These are phyloP conservation scores for Gymnosoma rotundatum DNA, from an alignment of 2,888 invertebrate genomes.

Conservation along the genomic window DNA sequence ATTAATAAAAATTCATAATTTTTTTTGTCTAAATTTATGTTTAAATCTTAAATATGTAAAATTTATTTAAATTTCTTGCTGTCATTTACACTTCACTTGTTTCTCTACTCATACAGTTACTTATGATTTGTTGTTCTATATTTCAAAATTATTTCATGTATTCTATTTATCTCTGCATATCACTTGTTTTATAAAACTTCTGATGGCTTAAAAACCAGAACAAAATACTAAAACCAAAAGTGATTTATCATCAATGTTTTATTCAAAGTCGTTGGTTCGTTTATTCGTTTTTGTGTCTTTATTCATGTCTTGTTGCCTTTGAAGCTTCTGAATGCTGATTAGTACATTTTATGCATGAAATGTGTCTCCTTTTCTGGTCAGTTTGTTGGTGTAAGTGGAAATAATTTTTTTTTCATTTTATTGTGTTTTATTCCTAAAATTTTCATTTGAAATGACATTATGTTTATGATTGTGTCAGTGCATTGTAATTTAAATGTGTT, in stretches of 20 bases:
- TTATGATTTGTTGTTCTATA: not conserved
- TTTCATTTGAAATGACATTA: conserved; percentile 53
- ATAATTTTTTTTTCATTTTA: conserved; percentile 26
- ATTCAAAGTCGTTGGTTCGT: conserved; percentile 9
- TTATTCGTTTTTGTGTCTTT: not conserved
- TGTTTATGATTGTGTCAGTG: conserved; percentile 53
- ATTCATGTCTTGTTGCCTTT: conserved; percentile 1
- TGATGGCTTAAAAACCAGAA: not conserved
- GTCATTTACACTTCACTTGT: no score
- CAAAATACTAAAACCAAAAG: no score
- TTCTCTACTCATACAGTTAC: no score
- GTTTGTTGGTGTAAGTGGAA: conserved; percentile 27
- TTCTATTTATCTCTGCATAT: conserved; percentile 23
- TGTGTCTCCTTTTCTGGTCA: conserved; percentile 48
- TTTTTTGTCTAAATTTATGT: not conserved
- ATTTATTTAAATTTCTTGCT: not conserved
- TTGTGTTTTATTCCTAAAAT: conserved; percentile 20
- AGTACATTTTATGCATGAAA: conserved; percentile 41
- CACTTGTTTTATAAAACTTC: conserved; percentile 31
- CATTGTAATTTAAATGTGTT: not conserved
- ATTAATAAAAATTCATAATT: not conserved
- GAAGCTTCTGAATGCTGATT: not conserved
- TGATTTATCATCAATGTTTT: conserved; percentile 52
- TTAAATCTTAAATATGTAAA: not conserved
- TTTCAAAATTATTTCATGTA: conserved; percentile 17